Base-by-base conservation (phyloP, 2,113 vertebrate genomes). In the Spea bombifrons region DNA sequence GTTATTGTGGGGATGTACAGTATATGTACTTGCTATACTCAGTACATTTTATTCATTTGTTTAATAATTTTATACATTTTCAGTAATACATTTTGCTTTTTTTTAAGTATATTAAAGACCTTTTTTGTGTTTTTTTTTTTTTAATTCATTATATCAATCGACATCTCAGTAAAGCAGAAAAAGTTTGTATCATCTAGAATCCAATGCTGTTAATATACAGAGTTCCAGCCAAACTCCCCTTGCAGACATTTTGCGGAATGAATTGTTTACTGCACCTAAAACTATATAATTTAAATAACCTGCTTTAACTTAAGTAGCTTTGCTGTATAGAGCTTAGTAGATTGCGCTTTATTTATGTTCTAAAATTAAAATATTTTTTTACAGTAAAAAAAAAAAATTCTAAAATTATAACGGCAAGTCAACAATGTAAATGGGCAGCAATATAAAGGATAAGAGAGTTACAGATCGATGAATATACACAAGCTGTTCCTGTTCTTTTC, bases 341-440 rank as follows among this genome's bases (percentile, higher is more conserved):
- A 50, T 30, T 66, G 76, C 43, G 57, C 69, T 73, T 47, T 79
- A 79, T 73, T 79, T 79, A 79, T 73, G 71, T 72, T 66, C 59
- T 66, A 44, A 73, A 79, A 71, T 71, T 49, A 16, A 72, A 71
- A 70, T 67, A 79, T 79, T 79, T 73, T 79, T 79, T 73, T 79
- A 79, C 73, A 71, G 75, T 78, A 47, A 63, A 71, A 44, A 17
- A 44, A 17, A 70, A 45, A 79, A 79, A 66, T 30, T 66, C 5
- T 12, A 66, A 67, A 73, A 43, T 44, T 15, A 48, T n/a, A 66
- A 17, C 48, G 43, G 70, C 44, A 79, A 9, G 48, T 48, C 68
- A 50, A 3, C 44, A 30, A 73, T 75, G 12, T 17, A n/a, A 46
- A 47, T 47, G 8, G 45, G 45, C 45, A 59, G 30, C 30, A 30